phyloP scores from a whole-genome alignment of 2,888 invertebrate genomes.

The Acronicta alni region DNA sequence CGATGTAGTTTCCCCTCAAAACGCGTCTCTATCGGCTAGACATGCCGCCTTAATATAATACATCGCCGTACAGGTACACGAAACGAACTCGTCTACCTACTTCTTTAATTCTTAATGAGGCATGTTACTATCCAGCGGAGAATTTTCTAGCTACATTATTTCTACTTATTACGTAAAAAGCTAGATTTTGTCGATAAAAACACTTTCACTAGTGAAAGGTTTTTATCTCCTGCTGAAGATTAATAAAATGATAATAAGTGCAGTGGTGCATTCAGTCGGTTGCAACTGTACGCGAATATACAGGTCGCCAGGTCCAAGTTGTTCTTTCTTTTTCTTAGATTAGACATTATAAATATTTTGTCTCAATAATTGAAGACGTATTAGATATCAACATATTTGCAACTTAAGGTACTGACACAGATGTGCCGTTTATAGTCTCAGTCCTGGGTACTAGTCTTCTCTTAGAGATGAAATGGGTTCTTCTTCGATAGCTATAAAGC shows the following conservation, averaged over 20 bases:
- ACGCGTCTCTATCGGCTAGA: conserved; percentile 29
- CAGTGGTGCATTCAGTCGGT: conserved; percentile 18
- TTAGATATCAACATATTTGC: background rate
- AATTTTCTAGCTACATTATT: background rate
- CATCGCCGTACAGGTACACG: conserved; percentile 8
- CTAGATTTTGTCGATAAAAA: conserved; percentile 21
- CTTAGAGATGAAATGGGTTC: too few species aligned
- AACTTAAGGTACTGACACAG: conserved; percentile 1
- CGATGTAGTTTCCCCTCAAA: conserved; percentile 41
- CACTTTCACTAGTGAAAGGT: conserved; percentile 45
- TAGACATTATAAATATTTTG: conserved; percentile 32
- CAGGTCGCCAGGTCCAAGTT: conserved; percentile 33
- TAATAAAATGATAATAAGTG: conserved; percentile 25
- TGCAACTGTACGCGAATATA: conserved; percentile 20
- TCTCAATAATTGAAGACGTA: conserved; percentile 10
- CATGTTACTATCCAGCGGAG: background rate
- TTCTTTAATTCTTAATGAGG: conserved; percentile 32
- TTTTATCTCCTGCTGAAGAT: conserved; percentile 19
- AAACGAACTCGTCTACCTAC: background rate
- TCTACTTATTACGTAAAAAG: conserved; percentile 14
- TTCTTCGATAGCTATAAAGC: too few species aligned
- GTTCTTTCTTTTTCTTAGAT: conserved; percentile 26
- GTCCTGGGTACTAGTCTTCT: too few species aligned
- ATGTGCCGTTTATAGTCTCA: too few species aligned
- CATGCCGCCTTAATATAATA: conserved; percentile 16